Evolutionary conservation across 2,113 vertebrate species (phyloP).

Genomic region (Heterochromis multidens): DNA sequence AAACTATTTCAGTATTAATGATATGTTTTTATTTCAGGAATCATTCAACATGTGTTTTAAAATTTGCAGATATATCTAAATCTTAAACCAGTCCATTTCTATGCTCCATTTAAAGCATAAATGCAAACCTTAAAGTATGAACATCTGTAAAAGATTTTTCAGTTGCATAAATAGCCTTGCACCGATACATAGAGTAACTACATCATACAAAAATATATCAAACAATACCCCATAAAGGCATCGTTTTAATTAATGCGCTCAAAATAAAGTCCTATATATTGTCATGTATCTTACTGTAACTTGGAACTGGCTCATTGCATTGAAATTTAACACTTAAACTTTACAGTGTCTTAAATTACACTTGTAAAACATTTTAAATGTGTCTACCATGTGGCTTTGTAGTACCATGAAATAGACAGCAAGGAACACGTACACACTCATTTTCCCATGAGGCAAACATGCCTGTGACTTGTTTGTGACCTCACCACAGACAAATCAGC

Average conservation of each 20-base stretch:
- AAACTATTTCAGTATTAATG: neutral
- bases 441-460: slow-evolving; percentile 43
- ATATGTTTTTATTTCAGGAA: neutral
- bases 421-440: slow-evolving; percentile 8
- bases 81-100: neutral
- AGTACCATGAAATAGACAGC: slow-evolving; percentile 15
- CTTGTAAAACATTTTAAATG: slow-evolving; percentile 59
- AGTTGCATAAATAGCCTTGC: neutral
- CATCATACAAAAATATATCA: neutral
- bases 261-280: slow-evolving; percentile 20
- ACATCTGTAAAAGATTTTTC: neutral
- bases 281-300: neutral
- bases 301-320: slow-evolving; percentile 9
- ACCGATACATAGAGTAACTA: neutral
- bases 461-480: slow-evolving; percentile 64
- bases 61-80: slow-evolving; percentile 2
- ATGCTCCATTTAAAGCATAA: neutral
- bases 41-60: neutral
- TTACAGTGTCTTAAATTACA: slow-evolving; percentile 51
- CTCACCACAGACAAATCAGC: slow-evolving; percentile 51
- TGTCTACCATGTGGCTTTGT: slow-evolving; percentile 58
- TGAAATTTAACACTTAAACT: slow-evolving; percentile 33
- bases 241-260: neutral
- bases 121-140: neutral
- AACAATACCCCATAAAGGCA: neutral